Conservation (phyloP, 2,113 vertebrate species). For the Menidia beryllina region DNA sequence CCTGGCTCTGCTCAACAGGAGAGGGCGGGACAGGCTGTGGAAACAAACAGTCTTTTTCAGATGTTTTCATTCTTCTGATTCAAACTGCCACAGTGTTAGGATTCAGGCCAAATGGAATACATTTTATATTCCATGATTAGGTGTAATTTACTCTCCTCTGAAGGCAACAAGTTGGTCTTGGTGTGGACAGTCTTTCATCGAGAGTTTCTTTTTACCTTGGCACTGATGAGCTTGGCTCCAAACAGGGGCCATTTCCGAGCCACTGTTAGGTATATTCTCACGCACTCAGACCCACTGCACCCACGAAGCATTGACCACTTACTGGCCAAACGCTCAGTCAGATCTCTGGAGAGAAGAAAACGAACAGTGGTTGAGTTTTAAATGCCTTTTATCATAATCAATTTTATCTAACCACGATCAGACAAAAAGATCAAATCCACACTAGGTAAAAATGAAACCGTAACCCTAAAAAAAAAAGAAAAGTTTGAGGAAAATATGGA, state of each 20-base stretch:
- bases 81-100: neutral
- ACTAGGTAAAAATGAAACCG: too few relatives aligned
- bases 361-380: neutral
- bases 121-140: too few relatives aligned
- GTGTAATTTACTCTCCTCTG: too few relatives aligned
- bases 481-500: neutral
- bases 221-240: slow-evolving; percentile 88
- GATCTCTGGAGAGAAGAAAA: slow-evolving; percentile 76
- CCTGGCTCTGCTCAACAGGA: slow-evolving; percentile 79
- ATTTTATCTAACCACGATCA: too few relatives aligned
- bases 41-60: slow-evolving; percentile 22
- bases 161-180: too few relatives aligned
- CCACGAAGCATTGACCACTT: slow-evolving; percentile 89
- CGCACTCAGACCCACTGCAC: slow-evolving; percentile 86
- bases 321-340: slow-evolving; percentile 81
- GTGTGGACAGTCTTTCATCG: too few relatives aligned
- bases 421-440: neutral
- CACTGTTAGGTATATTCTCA: slow-evolving; percentile 89
- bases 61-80: neutral
- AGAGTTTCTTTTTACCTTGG: slow-evolving; percentile 80
- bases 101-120: too few relatives aligned
- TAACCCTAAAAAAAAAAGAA: too few relatives aligned
- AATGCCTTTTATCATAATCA: neutral
- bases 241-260: slow-evolving; percentile 91
- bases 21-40: slow-evolving; percentile 85